phyloP scores from a whole-genome alignment of 2,113 vertebrate species.

The Esox niger region DNA sequence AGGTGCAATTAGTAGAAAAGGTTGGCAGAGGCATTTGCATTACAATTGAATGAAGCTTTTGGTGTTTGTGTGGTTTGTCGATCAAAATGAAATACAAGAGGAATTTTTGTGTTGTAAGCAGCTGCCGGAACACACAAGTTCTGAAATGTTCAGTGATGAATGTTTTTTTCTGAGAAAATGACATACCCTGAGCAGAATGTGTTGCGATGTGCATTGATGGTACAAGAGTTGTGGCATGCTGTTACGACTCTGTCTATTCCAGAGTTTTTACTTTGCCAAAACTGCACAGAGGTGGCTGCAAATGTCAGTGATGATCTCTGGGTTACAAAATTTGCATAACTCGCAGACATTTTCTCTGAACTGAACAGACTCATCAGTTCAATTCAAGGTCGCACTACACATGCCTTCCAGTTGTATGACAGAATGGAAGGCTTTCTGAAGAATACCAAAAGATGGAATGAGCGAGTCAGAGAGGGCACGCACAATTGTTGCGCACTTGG shows the following conservation, averaged over 20 bases:
- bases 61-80: background rate
- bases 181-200: slow-evolving; percentile 3
- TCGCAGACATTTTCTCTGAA: too few relatives aligned
- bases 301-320: too few relatives aligned
- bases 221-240: too few relatives aligned
- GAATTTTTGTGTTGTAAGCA: background rate
- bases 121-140: background rate
- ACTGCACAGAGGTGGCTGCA: too few relatives aligned
- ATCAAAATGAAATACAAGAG: background rate
- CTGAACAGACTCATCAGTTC: too few relatives aligned
- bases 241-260: too few relatives aligned
- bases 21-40: background rate
- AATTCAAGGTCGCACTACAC: background rate
- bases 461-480: too few relatives aligned
- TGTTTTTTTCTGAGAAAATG: slow-evolving; percentile 6
- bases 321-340: too few relatives aligned
- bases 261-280: too few relatives aligned
- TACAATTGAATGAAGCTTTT: background rate
- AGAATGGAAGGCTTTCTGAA: slow-evolving; percentile 10
- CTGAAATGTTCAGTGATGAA: background rate
- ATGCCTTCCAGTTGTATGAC: slow-evolving; percentile 17
- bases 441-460: background rate
- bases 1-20: background rate
- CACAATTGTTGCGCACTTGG: background rate
- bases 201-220: background rate